A percentile compares a stretch with the other conserved stretches of the same genome.
These are phyloP conservation scores for Listrodromus nycthemerus DNA, from an alignment of 2,888 invertebrate species.

Conservation along the genomic window DNA sequence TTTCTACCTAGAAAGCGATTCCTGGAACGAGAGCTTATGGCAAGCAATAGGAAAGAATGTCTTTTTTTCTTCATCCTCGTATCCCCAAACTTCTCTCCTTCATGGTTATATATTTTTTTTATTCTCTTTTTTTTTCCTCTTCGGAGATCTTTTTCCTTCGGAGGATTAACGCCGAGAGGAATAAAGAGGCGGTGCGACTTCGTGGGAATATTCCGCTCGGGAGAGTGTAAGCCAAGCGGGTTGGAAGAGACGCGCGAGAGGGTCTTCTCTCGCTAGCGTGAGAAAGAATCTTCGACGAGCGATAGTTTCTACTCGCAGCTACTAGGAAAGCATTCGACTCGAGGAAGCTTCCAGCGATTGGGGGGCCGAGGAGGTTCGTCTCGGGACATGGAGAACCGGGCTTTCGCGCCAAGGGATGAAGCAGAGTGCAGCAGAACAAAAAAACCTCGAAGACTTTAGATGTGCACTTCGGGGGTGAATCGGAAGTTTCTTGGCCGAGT, in stretches of 20 bases:
- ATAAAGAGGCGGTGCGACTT: constrained; percentile 66
- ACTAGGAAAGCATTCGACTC: constrained; percentile 81
- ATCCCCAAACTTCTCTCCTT: constrained; percentile 29
- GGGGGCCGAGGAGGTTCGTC: constrained; percentile 1
- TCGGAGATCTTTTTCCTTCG: constrained; percentile 47
- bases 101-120: neutral
- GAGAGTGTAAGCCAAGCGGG: constrained; percentile 42
- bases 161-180: constrained; percentile 62
- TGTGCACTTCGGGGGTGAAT: neutral
- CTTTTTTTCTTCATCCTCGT: constrained; percentile 41
- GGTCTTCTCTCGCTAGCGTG: constrained; percentile 59
- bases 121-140: constrained; percentile 15
- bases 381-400: neutral
- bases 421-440: neutral
- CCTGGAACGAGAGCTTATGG: constrained; percentile 53
- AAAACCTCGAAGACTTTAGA: neutral
- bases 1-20: constrained; percentile 49
- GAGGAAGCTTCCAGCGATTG: constrained; percentile 74
- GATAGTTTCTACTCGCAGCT: constrained; percentile 79
- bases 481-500: neutral
- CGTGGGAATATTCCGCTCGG: constrained; percentile 65
- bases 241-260: constrained; percentile 46
- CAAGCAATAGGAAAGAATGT: constrained; percentile 42
- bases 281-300: constrained; percentile 68
- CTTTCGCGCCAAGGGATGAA: constrained; percentile 13